These are phyloP conservation scores for Alentia gelatinosa DNA, from an alignment of 2,888 invertebrate species.

Conservation along the genomic window DNA sequence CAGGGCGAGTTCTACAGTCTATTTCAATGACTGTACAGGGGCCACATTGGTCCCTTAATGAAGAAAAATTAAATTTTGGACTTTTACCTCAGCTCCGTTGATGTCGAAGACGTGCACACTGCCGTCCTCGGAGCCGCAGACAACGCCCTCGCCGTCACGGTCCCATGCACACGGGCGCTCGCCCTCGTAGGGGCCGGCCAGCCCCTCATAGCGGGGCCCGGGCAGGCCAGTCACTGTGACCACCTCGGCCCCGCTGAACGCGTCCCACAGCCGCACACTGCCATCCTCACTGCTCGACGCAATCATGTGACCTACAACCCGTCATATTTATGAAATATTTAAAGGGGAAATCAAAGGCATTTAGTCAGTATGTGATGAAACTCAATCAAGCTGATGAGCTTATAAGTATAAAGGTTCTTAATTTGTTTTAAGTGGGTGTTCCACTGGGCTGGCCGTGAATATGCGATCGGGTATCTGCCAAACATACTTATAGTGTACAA, in stretches of 20 bases:
- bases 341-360: too few species aligned
- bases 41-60: background rate
- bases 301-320: conserved; percentile 56
- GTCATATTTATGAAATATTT: too few species aligned
- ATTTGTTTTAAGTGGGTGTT: too few species aligned
- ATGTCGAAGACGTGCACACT: conserved; percentile 56
- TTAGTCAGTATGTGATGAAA: too few species aligned
- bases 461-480: too few species aligned
- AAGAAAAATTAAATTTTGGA: too few species aligned
- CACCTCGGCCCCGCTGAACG: conserved; percentile 59
- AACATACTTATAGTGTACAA: too few species aligned
- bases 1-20: too few species aligned
- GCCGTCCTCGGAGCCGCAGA: conserved; percentile 59
- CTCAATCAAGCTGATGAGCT: too few species aligned
- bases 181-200: conserved; percentile 60
- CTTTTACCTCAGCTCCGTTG: conserved; percentile 55
- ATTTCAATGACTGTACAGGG: background rate
- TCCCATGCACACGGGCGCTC: conserved; percentile 57
- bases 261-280: conserved; percentile 60
- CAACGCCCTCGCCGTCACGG: conserved; percentile 44
- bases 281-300: conserved; percentile 59
- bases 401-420: too few species aligned
- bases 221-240: conserved; percentile 60
- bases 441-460: too few species aligned
- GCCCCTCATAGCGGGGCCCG: conserved; percentile 56